Evolutionary conservation across 2,113 vertebrate species (phyloP), one percentile per base, ranked within the genome.

Genomic region (Podarcis muralis): DNA sequence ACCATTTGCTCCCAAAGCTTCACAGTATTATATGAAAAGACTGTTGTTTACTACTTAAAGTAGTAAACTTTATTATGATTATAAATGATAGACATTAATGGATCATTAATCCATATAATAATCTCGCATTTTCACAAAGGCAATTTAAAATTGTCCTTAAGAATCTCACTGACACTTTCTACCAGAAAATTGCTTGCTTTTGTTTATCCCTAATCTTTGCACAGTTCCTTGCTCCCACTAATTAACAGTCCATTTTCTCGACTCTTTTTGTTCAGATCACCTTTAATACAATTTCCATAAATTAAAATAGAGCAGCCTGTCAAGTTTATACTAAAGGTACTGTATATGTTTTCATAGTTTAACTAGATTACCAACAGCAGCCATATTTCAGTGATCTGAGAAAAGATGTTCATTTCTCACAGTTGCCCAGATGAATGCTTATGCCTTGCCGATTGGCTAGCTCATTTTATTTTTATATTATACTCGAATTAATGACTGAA

Each of bases 21-120:
- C 62, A 13, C 37, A 66, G 37, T 83, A 27, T 53, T 93, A 22
- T 35, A 87, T 89, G 84, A 91, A 85, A 68, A 20, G 15, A 43
- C 0, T 83, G 53, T 87, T 86, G 71, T 85, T 95, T 0, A 4
- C 78, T 92, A 79, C 83, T 93, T 93, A 0, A 23, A 84, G 12
- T 91, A 89, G 90, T 90, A 95, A 93, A 95, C 84, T 94, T 94
- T 93, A 81, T 84, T 90, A 89, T 91, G 5, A 66, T 87, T 95
- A 93, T 92, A 92, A 95, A 92, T 93, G 15, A 92, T 84, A 95
- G 37, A 83, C 81, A 40, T 93, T 92, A 92, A 88, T 93, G 81
- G 78, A 84, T 89, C 92, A 92, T 95, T 94, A 94, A 95, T 94
- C 82, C 86, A 90, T 90, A 93, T 87, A 91, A 85, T 89, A 88